phyloP scores from a whole-genome alignment of 2,888 invertebrate genomes.

The Endotricha flammealis region DNA sequence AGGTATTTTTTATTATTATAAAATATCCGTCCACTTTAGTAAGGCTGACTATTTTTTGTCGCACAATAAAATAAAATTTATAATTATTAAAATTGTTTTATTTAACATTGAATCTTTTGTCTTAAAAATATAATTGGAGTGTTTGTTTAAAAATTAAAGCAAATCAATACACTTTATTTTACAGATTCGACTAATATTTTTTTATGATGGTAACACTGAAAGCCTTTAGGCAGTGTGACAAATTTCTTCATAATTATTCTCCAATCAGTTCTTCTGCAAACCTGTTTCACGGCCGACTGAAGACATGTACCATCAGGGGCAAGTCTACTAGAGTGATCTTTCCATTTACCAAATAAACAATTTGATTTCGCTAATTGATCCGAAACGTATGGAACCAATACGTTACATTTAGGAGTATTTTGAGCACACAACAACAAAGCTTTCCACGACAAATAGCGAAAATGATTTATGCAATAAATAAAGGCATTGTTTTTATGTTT shows the following conservation, averaged over 20 bases:
- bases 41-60: too few relatives aligned
- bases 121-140: too few relatives aligned
- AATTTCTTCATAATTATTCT: conserved; percentile 48
- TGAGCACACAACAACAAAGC: conserved; percentile 59
- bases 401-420: conserved; percentile 53
- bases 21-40: too few relatives aligned
- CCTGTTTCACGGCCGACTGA: conserved; percentile 38
- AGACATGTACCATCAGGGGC: conserved; percentile 38
- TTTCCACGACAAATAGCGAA: conserved; percentile 60
- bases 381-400: conserved; percentile 45
- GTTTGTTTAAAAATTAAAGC: too few relatives aligned
- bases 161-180: too few relatives aligned
- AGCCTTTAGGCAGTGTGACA: conserved; percentile 44
- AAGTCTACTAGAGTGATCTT: conserved; percentile 53
- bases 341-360: conserved; percentile 67
- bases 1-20: too few relatives aligned
- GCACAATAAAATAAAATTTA: too few relatives aligned
- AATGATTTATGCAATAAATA: conserved; percentile 67
- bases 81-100: too few relatives aligned
- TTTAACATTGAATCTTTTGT: too few relatives aligned
- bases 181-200: conserved; percentile 19
- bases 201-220: conserved; percentile 53
- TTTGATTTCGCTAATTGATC: conserved; percentile 55
- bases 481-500: conserved; percentile 47
- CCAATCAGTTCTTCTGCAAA: conserved; percentile 55